These are phyloP conservation scores for Hypsibius dujardini DNA, from an alignment of 1,140 invertebrate species.

Conservation along the genomic window DNA sequence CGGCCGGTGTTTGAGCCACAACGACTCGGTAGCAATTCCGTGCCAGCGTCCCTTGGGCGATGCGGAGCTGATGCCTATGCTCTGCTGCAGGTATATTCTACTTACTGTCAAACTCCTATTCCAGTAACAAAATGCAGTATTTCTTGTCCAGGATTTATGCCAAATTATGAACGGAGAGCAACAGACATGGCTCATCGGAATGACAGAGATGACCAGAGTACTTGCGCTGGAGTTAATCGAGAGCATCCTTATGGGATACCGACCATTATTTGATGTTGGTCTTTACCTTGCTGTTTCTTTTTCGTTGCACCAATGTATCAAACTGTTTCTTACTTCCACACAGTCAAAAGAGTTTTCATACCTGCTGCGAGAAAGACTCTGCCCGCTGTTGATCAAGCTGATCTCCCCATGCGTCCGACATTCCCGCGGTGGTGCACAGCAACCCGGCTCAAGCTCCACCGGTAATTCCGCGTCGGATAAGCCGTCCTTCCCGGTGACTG, in stretches of 20 bases:
- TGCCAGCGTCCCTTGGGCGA: constrained; percentile 60
- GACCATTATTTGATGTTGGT: constrained; percentile 67
- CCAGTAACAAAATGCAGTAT: constrained; percentile 44
- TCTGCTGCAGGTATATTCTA: constrained; percentile 59
- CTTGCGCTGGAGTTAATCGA: constrained; percentile 89
- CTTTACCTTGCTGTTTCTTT: constrained; percentile 27
- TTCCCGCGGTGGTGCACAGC: constrained; percentile 12
- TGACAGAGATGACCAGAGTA: constrained; percentile 89
- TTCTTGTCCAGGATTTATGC: constrained; percentile 59
- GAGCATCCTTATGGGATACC: constrained; percentile 73
- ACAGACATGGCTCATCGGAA: constrained; percentile 77
- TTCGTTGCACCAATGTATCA: too few relatives aligned
- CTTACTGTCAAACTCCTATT: constrained; percentile 21
- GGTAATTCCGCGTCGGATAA: constrained; percentile 45
- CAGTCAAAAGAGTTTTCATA: constrained; percentile 85
- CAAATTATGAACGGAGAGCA: constrained; percentile 89
- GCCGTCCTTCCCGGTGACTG: constrained; percentile 89
- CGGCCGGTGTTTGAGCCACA: constrained; percentile 7
- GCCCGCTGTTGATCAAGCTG: constrained; percentile 86
- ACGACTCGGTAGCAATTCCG: constrained; percentile 44
- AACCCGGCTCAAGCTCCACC: constrained; percentile 25
- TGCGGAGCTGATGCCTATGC: constrained; percentile 86
- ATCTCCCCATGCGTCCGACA: constrained; percentile 79
- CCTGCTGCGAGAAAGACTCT: constrained; percentile 83
- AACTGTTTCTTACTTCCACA: too few relatives aligned